Percentiles rank a stretch among this genome's conserved stretches.
Conservation (phyloP, 1,140 invertebrate genomes). For the Melanaphis sacchari region DNA sequence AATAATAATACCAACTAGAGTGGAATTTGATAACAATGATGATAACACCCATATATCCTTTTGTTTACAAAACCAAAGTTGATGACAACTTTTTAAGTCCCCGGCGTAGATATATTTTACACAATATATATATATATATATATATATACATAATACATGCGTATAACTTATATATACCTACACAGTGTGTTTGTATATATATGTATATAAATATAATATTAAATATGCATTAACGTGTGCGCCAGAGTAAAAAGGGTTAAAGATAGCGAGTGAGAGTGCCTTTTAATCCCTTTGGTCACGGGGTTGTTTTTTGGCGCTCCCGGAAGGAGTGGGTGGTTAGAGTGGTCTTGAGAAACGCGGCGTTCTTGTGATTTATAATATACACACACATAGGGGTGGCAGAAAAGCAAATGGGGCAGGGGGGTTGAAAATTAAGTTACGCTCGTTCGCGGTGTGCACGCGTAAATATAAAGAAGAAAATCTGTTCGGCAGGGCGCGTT, state of each 20-base stretch:
- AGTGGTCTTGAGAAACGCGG: conserved; percentile 55
- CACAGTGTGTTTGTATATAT: neutral
- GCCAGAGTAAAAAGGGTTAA: conserved; percentile 56
- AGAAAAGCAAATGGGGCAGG: neutral
- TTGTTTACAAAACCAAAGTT: conserved; percentile 52
- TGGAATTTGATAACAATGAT: conserved; percentile 51
- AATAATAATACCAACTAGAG: conserved; percentile 37
- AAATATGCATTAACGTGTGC: conserved; percentile 57
- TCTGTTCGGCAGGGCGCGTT: conserved; percentile 35
- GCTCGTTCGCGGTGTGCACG: conserved; percentile 31
- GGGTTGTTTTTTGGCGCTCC: conserved; percentile 51
- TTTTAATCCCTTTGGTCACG: conserved; percentile 57
- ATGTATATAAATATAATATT: conserved; percentile 50
- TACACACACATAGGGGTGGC: neutral
- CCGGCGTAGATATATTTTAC: neutral
- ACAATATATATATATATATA: neutral
- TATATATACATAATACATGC: neutral
- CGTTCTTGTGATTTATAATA: conserved; percentile 54
- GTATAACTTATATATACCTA: neutral
- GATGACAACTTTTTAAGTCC: conserved; percentile 58
- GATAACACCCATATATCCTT: conserved; percentile 38
- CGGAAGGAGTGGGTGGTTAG: conserved; percentile 8
- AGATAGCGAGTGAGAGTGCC: conserved; percentile 55
- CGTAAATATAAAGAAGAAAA: conserved; percentile 54
- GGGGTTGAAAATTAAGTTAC: conserved; percentile 51